Percentiles rank a stretch among this genome's conserved stretches.
phyloP scores from a whole-genome alignment of 2,797 vertebrate species.

The Lepidocolaptes lacrymiger region DNA sequence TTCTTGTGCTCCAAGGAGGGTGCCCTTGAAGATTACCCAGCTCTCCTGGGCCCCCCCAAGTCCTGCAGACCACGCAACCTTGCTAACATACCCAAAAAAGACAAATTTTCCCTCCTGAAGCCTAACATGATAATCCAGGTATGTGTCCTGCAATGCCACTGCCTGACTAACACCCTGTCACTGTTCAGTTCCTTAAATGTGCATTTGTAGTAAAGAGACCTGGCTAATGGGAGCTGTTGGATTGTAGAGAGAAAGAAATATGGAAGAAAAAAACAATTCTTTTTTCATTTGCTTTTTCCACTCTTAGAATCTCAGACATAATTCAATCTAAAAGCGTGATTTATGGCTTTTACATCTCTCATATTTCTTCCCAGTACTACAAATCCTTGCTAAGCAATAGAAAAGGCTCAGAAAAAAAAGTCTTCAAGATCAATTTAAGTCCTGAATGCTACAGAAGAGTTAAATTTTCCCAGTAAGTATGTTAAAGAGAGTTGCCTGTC shows the following conservation, averaged over 20 bases:
- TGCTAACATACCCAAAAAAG: not conserved
- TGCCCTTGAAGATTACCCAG: not conserved
- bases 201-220: not conserved
- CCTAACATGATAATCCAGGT: not conserved
- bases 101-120: not conserved
- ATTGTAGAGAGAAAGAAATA: not conserved
- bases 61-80: not conserved
- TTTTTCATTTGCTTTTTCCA: constrained; percentile 12
- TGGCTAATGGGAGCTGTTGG: not conserved
- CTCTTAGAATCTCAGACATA: not conserved
- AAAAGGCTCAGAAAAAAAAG: not conserved
- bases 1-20: not conserved
- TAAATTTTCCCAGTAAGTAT: not conserved
- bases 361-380: not conserved
- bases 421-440: not conserved
- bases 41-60: not conserved
- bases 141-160: not conserved
- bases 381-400: not conserved
- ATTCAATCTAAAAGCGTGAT: not conserved
- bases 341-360: not conserved
- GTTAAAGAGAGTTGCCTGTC: not conserved
- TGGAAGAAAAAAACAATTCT: not conserved
- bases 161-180: not conserved
- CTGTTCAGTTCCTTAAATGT: not conserved
- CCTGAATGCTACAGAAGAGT: not conserved